A percentile compares a stretch with the other conserved stretches of the same genome.
These are phyloP conservation scores for Clinocottus analis DNA, from an alignment of 2,113 vertebrate species.

Conservation along the genomic window DNA sequence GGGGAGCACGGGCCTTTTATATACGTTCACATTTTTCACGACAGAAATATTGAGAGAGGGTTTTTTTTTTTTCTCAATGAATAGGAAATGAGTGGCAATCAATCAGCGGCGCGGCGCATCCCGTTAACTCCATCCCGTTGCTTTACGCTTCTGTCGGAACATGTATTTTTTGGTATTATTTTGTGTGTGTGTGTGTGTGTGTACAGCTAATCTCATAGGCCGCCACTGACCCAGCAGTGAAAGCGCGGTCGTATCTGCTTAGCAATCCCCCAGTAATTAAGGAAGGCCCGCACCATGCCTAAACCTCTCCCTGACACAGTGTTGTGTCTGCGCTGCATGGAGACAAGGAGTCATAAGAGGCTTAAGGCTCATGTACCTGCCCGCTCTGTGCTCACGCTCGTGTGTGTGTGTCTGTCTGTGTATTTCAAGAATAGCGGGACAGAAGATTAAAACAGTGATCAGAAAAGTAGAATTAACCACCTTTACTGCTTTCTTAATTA, in stretches of 20 bases:
- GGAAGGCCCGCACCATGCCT: constrained; percentile 81
- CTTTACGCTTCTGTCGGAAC: constrained; percentile 18
- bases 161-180: constrained; percentile 44
- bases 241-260: constrained; percentile 76
- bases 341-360: constrained; percentile 79
- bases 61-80: neutral
- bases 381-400: constrained; percentile 1
- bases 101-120: neutral
- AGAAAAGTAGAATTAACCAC: constrained; percentile 77
- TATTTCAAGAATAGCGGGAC: constrained; percentile 42
- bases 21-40: neutral
- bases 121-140: constrained; percentile 1
- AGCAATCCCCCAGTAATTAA: constrained; percentile 81
- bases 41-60: neutral
- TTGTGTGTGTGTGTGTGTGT: no score
- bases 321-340: constrained; percentile 77
- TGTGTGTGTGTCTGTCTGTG: constrained; percentile 28
- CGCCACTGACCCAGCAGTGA: constrained; percentile 74
- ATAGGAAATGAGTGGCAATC: neutral
- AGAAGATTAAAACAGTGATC: constrained; percentile 59
- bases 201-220: constrained; percentile 75
- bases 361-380: constrained; percentile 75
- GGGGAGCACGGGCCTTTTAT: neutral
- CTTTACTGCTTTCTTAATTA: constrained; percentile 78
- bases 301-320: constrained; percentile 79